Evolutionary conservation across 2,113 vertebrate species (phyloP), one percentile per base, ranked within the genome.

Genomic region (Uria lomvia): DNA sequence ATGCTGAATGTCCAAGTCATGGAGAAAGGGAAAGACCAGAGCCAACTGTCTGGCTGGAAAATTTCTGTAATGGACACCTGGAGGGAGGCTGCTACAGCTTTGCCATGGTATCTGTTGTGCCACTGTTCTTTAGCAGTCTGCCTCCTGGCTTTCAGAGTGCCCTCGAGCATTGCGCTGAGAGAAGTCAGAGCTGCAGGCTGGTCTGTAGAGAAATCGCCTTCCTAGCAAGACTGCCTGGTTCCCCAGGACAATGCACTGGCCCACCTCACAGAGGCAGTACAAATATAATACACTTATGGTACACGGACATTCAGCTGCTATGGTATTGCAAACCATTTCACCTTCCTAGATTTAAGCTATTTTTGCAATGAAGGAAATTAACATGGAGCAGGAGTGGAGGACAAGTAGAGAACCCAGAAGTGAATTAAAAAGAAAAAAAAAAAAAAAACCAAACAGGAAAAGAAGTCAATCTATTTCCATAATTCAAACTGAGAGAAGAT

Each of bases 31-130:
- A 56, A 34, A 8, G 89, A 59, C 12, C 23, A 72, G 79, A 67
- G 92, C 81, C 95, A 94, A 55, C 65, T 68, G 88, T 68, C 91
- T 38, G 58, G n/a, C 91, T 96, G 94, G 97, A 96, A 94, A 96
- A 59, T 72, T 66, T 62, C 62, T 32, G 63, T 89, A 66, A 92
- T 43, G 83, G 91, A 71, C 87, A 86, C 85, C 66, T 93, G 74
- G 84, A 89, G 82, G 76, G 47, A 72, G 90, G n/a, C 75, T 17
- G 88, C 34, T 60, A 40, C 73, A 17, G 55, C 63, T 70, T 72
- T 89, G 59, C 67, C 50, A 15, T 55, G 38, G 4, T 47, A 27
- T 21, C 72, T 53, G 8, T 36, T 65, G 40, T 32, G 47, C 32
- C 36, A 38, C 30, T 5, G 6, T 30, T 58, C 42, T 87, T 68